Conservation (phyloP, 2,797 vertebrate genomes). For the Tadarida brasiliensis region DNA sequence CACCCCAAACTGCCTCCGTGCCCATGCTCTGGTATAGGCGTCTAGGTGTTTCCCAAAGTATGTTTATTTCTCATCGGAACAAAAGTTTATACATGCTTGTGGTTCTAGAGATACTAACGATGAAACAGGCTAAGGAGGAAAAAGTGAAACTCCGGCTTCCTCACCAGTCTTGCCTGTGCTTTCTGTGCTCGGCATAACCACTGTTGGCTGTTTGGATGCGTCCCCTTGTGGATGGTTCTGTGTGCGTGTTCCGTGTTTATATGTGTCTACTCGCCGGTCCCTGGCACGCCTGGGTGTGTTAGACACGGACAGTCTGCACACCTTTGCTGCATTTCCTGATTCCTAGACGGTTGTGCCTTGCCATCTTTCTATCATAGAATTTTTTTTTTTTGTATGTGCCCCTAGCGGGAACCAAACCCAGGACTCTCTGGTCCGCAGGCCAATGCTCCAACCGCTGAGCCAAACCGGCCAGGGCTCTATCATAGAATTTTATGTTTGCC, state of each 20-base stretch:
- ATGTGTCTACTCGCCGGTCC: background rate
- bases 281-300: background rate
- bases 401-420: no score
- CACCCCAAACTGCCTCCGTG: background rate
- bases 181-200: background rate
- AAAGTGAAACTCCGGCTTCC: background rate
- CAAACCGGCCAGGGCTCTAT: no score
- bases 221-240: background rate
- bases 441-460: no score
- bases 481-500: slow-evolving; percentile 10
- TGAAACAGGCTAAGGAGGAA: background rate
- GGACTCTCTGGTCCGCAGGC: no score
- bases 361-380: background rate
- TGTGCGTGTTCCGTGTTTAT: background rate
- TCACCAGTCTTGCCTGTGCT: background rate
- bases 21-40: background rate
- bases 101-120: background rate
- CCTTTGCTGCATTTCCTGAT: background rate
- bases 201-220: background rate
- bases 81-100: background rate
- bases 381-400: no score
- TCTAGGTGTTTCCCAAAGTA: background rate
- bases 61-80: slow-evolving; percentile 15
- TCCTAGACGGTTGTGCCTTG: background rate
- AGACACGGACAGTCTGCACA: background rate